Conservation (phyloP, 2,113 vertebrate genomes). For the Neoarius graeffei region DNA sequence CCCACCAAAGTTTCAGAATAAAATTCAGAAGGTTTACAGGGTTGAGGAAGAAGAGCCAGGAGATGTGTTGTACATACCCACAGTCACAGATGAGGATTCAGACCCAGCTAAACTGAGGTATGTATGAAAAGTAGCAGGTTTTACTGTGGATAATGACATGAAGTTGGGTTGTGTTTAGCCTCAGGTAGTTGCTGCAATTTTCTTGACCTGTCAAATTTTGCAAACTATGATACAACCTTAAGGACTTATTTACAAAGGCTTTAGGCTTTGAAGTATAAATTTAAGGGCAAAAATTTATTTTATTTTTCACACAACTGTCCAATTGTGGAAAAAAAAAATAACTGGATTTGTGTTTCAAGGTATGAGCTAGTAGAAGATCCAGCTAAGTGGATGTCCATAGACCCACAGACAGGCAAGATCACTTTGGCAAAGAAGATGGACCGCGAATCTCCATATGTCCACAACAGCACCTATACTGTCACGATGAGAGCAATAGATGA, state of each 20-base stretch:
- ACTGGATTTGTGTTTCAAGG: constrained; percentile 54
- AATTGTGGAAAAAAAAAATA: background rate
- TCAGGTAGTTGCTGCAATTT: background rate
- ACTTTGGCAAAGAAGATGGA: constrained; percentile 69
- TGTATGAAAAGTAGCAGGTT: background rate
- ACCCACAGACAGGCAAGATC: constrained; percentile 72
- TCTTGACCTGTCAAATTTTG: background rate
- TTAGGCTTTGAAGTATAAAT: background rate
- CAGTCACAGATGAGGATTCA: constrained; percentile 64
- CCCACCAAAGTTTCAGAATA: constrained; percentile 67
- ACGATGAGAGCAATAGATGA: constrained; percentile 67
- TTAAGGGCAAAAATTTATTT: background rate
- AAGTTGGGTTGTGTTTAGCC: background rate
- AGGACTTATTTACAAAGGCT: background rate
- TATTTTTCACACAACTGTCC: too few relatives aligned
- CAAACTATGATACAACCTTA: background rate
- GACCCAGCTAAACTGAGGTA: constrained; percentile 57
- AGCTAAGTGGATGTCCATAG: constrained; percentile 71
- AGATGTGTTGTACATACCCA: constrained; percentile 60
- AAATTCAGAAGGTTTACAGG: background rate
- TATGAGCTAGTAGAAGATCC: constrained; percentile 69
- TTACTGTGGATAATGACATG: background rate
- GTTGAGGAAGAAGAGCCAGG: constrained; percentile 71
- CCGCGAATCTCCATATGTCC: constrained; percentile 73
- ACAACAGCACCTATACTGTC: constrained; percentile 67